Percentiles rank a stretch among this genome's conserved stretches.
Conservation (phyloP, 2,113 vertebrate genomes). For the Rhinogobius similis region DNA sequence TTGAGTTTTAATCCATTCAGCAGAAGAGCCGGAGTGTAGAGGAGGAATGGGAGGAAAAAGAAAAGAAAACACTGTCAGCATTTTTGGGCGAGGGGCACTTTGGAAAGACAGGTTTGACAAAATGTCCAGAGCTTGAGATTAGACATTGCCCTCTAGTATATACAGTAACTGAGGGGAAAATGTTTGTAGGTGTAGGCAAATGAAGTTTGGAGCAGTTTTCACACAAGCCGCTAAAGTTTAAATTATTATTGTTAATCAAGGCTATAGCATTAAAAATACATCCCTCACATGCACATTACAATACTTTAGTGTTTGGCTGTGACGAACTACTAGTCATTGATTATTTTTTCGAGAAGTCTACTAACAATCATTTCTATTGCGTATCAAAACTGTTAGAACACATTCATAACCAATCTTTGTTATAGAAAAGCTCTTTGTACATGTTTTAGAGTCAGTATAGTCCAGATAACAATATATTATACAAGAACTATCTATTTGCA, state of each 20-base stretch:
- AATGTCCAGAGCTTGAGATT: background rate
- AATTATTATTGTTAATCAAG: background rate
- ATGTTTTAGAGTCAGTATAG: too few relatives aligned
- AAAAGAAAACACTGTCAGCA: background rate
- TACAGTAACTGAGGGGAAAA: background rate
- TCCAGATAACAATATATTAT: too few relatives aligned
- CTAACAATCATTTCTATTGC: too few relatives aligned
- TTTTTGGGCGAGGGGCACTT: slow-evolving; percentile 13
- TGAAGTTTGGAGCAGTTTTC: background rate
- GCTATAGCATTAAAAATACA: background rate
- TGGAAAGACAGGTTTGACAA: background rate
- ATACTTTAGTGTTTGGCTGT: too few relatives aligned
- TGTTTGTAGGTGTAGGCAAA: background rate
- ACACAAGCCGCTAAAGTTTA: background rate
- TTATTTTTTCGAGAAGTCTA: too few relatives aligned
- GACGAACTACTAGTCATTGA: too few relatives aligned
- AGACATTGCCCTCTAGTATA: background rate
- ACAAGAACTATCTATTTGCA: too few relatives aligned
- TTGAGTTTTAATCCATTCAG: slow-evolving; percentile 15
- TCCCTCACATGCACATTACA: background rate
- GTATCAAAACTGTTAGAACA: too few relatives aligned
- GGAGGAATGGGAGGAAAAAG: slow-evolving; percentile 13
- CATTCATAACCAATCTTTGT: too few relatives aligned
- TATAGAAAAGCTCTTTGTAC: too few relatives aligned
- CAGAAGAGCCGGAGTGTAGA: slow-evolving; percentile 8